Percentiles rank a stretch among this genome's conserved stretches.
Conservation (phyloP, 2,113 vertebrate species). For the Nannobrachium achirus region DNA sequence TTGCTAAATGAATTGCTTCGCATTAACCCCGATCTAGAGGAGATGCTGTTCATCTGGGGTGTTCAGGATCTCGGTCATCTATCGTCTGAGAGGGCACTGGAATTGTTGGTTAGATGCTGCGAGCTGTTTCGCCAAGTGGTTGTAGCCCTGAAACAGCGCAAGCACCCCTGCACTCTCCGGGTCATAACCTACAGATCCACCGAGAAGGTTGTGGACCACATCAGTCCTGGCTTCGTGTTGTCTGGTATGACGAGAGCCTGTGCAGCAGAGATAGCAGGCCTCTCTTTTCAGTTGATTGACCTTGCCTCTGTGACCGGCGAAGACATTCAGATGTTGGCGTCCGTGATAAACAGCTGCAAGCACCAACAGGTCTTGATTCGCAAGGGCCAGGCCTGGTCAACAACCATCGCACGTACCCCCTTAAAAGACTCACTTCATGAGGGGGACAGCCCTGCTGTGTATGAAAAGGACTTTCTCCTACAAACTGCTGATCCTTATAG, state of each 20-base stretch:
- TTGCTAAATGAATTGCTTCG: conserved; percentile 45
- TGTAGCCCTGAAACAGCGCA: conserved; percentile 73
- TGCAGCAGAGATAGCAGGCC: conserved; percentile 74
- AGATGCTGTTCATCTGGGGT: conserved; percentile 85
- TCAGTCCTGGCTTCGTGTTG: conserved; percentile 84
- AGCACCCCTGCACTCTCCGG: conserved; percentile 52
- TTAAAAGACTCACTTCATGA: conserved; percentile 38
- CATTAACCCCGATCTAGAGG: conserved; percentile 58
- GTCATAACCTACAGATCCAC: conserved; percentile 84
- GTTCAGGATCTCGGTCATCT: conserved; percentile 77
- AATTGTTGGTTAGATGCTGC: conserved; percentile 79
- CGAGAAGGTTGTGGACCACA: conserved; percentile 76
- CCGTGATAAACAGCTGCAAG: conserved; percentile 70
- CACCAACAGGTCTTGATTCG: conserved; percentile 83
- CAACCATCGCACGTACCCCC: conserved; percentile 72
- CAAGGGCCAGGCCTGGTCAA: conserved; percentile 73
- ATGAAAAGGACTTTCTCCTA: conserved; percentile 69
- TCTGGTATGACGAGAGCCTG: conserved; percentile 86
- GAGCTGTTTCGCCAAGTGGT: conserved; percentile 83
- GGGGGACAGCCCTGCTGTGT: conserved; percentile 10
- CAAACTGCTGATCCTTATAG: conserved; percentile 79
- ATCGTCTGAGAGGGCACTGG: conserved; percentile 65
- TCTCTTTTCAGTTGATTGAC: conserved; percentile 86
- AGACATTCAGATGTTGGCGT: conserved; percentile 79
- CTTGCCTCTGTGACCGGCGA: conserved; percentile 78